Evolutionary conservation across 2,797 vertebrate species (phyloP).

Genomic region (Rhinella marina): DNA sequence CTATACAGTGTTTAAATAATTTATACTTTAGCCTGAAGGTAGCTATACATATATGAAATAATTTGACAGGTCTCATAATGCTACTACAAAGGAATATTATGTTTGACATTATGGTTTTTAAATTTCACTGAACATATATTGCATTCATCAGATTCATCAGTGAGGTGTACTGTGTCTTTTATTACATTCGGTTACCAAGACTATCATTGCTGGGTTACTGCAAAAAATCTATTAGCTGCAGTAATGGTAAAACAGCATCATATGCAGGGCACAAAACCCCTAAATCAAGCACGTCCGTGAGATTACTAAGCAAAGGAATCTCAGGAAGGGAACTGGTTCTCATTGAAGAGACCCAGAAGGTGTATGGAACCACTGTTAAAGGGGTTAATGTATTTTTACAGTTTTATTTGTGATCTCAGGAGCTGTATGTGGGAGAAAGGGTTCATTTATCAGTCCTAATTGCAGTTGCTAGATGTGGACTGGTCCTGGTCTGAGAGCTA

Average conservation of each 20-base stretch:
- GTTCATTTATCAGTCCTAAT: too few relatives aligned
- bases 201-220: not conserved
- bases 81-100: conserved; percentile 5
- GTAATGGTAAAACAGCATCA: conserved; percentile 1
- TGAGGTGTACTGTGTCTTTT: not conserved
- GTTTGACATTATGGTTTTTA: conserved; percentile 14
- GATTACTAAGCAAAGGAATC: too few relatives aligned
- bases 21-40: conserved; percentile 23
- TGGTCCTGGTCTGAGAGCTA: too few relatives aligned
- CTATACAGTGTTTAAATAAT: conserved; percentile 34
- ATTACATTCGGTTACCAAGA: not conserved
- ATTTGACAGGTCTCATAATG: conserved; percentile 38
- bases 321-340: too few relatives aligned
- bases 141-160: not conserved
- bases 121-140: conserved; percentile 5
- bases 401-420: too few relatives aligned
- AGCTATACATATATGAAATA: conserved; percentile 31
- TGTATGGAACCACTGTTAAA: too few relatives aligned
- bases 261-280: not conserved
- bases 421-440: too few relatives aligned
- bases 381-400: too few relatives aligned
- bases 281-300: not conserved
- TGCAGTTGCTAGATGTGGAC: too few relatives aligned
- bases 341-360: too few relatives aligned
- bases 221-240: not conserved